Percentiles rank a stretch among this genome's conserved stretches.
phyloP scores from a whole-genome alignment of 2,113 vertebrate genomes.

The Hydrochoerus hydrochaeris region DNA sequence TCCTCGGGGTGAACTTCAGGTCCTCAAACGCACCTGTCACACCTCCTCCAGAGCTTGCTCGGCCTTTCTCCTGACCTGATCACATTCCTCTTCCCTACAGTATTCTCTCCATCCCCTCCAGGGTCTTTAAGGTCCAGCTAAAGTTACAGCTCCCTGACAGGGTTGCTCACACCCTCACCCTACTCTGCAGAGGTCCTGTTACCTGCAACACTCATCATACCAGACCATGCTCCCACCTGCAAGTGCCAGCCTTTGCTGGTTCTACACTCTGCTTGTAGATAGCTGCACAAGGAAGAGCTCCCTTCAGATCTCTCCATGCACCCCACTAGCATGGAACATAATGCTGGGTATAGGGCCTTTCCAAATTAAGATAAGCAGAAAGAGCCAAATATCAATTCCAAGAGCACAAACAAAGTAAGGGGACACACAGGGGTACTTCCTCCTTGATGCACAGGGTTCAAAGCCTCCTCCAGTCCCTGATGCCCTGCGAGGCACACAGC shows the following conservation, averaged over 20 bases:
- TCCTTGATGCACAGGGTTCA: accelerated
- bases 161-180: background rate
- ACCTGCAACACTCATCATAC: background rate
- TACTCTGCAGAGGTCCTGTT: background rate
- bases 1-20: accelerated
- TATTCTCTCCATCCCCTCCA: background rate
- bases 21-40: background rate
- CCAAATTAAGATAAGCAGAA: background rate
- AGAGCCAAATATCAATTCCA: background rate
- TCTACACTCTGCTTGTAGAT: background rate
- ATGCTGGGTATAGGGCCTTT: background rate
- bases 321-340: background rate
- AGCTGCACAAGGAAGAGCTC: background rate
- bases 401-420: accelerated
- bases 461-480: background rate
- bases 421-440: background rate
- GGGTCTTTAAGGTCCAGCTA: background rate
- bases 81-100: background rate
- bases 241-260: background rate
- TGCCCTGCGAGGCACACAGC: background rate
- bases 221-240: accelerated
- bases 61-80: background rate
- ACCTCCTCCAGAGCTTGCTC: background rate
- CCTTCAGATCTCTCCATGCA: background rate
- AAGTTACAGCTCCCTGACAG: background rate